Percentiles rank a stretch among this genome's conserved stretches.
Evolutionary conservation across 2,888 invertebrate species (phyloP).

Genomic region (Frankliniella fusca): DNA sequence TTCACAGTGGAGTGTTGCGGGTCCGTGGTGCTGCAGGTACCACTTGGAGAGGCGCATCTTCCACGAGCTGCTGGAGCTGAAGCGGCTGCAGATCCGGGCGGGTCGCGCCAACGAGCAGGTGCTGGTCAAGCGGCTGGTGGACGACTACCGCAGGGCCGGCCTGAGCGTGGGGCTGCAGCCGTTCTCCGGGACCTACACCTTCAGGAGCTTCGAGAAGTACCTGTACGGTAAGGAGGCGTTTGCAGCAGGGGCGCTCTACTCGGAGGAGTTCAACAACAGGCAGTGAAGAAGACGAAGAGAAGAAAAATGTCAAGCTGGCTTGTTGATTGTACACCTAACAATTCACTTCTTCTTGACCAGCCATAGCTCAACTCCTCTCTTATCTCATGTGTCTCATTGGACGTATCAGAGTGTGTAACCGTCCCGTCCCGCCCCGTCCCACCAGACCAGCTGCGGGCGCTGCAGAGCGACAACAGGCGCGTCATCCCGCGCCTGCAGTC

Average conservation of each 20-base stretch:
- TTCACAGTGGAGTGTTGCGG: too few relatives aligned
- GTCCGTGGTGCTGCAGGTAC: slow-evolving; percentile 54
- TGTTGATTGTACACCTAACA: too few relatives aligned
- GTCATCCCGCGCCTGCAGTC: slow-evolving; percentile 45
- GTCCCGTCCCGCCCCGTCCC: not conserved
- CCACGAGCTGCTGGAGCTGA: slow-evolving; percentile 86
- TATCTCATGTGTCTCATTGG: too few relatives aligned
- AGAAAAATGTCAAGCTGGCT: too few relatives aligned
- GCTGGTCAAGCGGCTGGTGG: slow-evolving; percentile 80
- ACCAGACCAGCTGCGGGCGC: slow-evolving; percentile 65
- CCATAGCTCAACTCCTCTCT: too few relatives aligned
- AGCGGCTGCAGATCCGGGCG: slow-evolving; percentile 85
- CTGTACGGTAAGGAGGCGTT: slow-evolving; percentile 59
- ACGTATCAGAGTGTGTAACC: not conserved
- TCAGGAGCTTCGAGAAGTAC: slow-evolving; percentile 72
- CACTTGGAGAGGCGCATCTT: slow-evolving; percentile 88
- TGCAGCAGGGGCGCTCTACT: not conserved
- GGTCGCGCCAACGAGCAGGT: slow-evolving; percentile 84
- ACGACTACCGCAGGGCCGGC: slow-evolving; percentile 74
- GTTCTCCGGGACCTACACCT: slow-evolving; percentile 50
- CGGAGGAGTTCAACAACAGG: too few relatives aligned
- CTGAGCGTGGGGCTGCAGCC: slow-evolving; percentile 58
- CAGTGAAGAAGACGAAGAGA: too few relatives aligned
- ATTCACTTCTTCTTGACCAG: too few relatives aligned
- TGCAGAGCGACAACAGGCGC: slow-evolving; percentile 55